Conservation (phyloP, 2,797 vertebrate species). For the Jordanella pulchra region DNA sequence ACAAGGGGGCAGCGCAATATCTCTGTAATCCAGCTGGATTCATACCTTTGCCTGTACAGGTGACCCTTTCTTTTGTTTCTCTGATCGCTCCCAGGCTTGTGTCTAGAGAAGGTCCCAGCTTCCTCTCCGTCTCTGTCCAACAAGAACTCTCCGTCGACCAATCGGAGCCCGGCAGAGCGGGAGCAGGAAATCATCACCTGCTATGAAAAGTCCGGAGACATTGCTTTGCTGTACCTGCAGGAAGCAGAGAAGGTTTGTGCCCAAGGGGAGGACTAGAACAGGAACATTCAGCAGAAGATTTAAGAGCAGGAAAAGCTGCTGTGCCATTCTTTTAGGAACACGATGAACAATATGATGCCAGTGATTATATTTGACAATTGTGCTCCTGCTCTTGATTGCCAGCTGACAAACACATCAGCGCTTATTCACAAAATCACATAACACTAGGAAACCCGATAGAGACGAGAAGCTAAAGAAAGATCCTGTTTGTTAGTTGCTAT, state of each 20-base stretch:
- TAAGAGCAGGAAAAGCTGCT: slow-evolving; percentile 15
- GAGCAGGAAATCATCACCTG: slow-evolving; percentile 95
- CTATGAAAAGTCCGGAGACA: slow-evolving; percentile 98
- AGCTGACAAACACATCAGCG: slow-evolving; percentile 39
- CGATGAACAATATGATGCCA: slow-evolving; percentile 37
- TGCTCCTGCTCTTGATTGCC: slow-evolving; percentile 31
- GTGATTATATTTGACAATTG: slow-evolving; percentile 10
- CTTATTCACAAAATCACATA: slow-evolving; percentile 27
- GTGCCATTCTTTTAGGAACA: slow-evolving; percentile 29
- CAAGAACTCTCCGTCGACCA: slow-evolving; percentile 84
- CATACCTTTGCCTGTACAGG: background rate
- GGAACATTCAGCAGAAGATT: slow-evolving; percentile 8
- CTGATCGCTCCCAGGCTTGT: slow-evolving; percentile 61
- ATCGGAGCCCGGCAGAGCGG: slow-evolving; percentile 77
- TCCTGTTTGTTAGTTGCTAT: background rate
- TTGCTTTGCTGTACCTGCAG: slow-evolving; percentile 95
- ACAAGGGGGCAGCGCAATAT: slow-evolving; percentile 50
- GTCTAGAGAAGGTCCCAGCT: slow-evolving; percentile 72
- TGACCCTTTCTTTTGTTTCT: slow-evolving; percentile 2
- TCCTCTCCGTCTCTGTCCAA: slow-evolving; percentile 64
- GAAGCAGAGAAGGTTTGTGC: slow-evolving; percentile 91
- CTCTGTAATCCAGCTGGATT: slow-evolving; percentile 9
- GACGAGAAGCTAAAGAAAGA: background rate
- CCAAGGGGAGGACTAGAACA: background rate
- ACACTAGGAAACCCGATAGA: slow-evolving; percentile 1